These are phyloP conservation scores for Poecilia latipinna DNA, from an alignment of 2,113 vertebrate genomes.

Conservation along the genomic window DNA sequence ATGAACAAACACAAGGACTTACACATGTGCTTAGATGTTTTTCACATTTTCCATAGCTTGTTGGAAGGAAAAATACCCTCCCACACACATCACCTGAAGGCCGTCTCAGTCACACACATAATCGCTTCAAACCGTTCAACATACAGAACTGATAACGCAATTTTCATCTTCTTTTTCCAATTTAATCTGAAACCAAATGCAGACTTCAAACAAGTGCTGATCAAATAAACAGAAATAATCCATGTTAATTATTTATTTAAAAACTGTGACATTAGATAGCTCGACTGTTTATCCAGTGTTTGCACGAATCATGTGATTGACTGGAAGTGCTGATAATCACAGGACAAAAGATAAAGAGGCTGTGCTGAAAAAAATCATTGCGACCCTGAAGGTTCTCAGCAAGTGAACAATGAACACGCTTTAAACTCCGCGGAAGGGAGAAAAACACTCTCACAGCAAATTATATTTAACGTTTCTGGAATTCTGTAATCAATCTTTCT, in stretches of 20 bases:
- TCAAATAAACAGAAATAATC: constrained; percentile 3
- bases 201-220: background rate
- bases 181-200: background rate
- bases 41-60: constrained; percentile 31
- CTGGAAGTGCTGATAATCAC: constrained; percentile 61
- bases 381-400: constrained; percentile 59
- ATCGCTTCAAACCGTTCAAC: constrained; percentile 4
- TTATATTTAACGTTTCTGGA: background rate
- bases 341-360: constrained; percentile 56
- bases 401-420: constrained; percentile 52
- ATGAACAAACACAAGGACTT: constrained; percentile 31
- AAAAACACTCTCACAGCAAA: constrained; percentile 4
- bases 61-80: background rate
- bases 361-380: constrained; percentile 47
- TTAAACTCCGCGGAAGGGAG: constrained; percentile 2
- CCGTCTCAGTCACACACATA: constrained; percentile 2
- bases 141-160: background rate
- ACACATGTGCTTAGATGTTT: constrained; percentile 16
- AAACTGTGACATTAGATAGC: constrained; percentile 12
- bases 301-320: constrained; percentile 53
- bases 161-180: constrained; percentile 7
- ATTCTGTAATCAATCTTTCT: background rate
- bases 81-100: constrained; percentile 12
- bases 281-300: constrained; percentile 32
- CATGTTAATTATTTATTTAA: background rate